Base-by-base conservation (phyloP, 2,797 vertebrate genomes). In the Enteromius radiatus region DNA sequence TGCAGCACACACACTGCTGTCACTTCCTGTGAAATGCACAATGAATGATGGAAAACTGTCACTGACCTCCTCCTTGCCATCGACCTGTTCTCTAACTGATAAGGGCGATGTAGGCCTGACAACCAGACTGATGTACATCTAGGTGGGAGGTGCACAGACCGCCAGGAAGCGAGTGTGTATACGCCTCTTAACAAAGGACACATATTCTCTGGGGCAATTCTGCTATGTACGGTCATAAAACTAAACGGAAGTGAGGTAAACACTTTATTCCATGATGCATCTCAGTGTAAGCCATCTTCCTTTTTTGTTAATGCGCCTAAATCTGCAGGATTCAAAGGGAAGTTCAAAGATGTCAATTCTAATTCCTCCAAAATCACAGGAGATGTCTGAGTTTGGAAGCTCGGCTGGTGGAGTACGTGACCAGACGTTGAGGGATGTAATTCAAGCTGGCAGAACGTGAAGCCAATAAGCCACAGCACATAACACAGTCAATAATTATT, bases 401-500 rank as follows among this genome's bases (percentile, higher is more conserved):
- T 33, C 61, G 81, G 68, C 36, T 9, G 70, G 71, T 87, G 75
- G 15, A 15, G 71, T 83, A 90, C 86, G 85, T 92, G 90, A 92
- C 87, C 69, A 91, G 89, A 91, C 88, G 87, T 86, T 80, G 81
- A 81, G 86, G 81, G 83, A 87, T 45, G 81, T 67, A 84, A 84
- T 69, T 84, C 86, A 88, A 90, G 88, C 28, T 43, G 83, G 68
- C 77, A 82, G 82, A 83, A 84, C 28, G 61, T 87, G 69, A 79
- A 88, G 80, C 87, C 88, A 89, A 86, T 90, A 88, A 87, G 88
- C 88, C 81, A 82, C 59, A 15, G 33, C 73, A 88, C 85, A 89
- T 89, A 87, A 89, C 56, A 82, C 82, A 87, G 75, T 82, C 36
- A 45, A 86, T 89, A 84, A 80, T 70, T 71, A 74, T 80, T 63